Conservation (phyloP, 2,113 vertebrate species). For the Sturnira hondurensis region DNA sequence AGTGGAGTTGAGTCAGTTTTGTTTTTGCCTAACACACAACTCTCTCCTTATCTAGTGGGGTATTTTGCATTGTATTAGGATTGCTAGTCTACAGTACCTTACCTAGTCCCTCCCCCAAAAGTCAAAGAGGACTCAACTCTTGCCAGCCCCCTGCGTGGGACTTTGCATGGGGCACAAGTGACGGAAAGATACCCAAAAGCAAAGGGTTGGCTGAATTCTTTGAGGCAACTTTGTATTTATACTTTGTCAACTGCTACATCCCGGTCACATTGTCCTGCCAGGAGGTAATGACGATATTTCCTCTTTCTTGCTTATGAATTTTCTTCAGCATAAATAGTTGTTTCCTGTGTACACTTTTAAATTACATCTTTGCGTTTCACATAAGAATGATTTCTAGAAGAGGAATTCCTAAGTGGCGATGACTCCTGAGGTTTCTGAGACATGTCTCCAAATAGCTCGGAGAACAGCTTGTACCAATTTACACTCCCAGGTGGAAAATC, state of each 20-base stretch:
- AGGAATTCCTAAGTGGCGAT: not conserved
- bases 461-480: not conserved
- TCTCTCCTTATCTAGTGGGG: too few relatives aligned
- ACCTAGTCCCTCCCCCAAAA: not conserved
- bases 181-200: not conserved
- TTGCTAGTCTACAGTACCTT: not conserved
- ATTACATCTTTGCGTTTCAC: not conserved
- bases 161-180: not conserved
- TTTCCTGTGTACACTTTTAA: not conserved
- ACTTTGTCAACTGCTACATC: not conserved
- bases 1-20: not conserved
- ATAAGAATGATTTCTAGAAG: not conserved
- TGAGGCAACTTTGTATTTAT: not conserved
- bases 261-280: not conserved
- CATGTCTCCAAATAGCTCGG: not conserved
- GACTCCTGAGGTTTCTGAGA: not conserved
- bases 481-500: not conserved
- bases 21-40: not conserved
- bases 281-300: not conserved
- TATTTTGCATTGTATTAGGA: too few relatives aligned
- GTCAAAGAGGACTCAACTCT: not conserved
- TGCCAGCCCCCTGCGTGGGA: not conserved
- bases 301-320: not conserved
- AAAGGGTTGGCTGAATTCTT: not conserved
- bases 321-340: not conserved